A percentile compares a stretch with the other conserved stretches of the same genome.
Evolutionary conservation across 2,797 vertebrate species (phyloP).

Genomic region (Ctenochaetus hawaiiensis): DNA sequence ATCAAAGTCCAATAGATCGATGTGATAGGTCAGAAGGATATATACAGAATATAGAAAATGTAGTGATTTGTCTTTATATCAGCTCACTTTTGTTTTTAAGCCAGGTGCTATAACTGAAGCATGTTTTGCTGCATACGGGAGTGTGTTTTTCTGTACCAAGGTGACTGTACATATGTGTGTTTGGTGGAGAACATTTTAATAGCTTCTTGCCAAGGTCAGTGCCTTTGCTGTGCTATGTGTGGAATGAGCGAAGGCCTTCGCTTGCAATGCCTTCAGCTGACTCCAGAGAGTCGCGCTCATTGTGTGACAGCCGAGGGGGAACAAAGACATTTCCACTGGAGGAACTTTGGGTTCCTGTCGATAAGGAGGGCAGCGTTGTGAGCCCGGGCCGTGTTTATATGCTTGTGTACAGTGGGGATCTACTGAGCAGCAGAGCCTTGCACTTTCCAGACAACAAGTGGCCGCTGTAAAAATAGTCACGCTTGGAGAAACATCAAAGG

Average conservation of each 20-base stretch:
- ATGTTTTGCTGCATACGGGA: constrained; percentile 43
- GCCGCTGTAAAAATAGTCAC: constrained; percentile 83
- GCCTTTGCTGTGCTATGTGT: constrained; percentile 67
- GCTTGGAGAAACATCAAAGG: constrained; percentile 82
- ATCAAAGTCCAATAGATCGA: not conserved
- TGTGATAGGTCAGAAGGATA: not conserved
- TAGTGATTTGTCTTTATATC: not conserved
- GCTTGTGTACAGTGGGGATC: constrained; percentile 80
- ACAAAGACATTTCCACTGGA: constrained; percentile 89
- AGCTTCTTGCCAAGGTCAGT: constrained; percentile 76
- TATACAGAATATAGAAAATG: not conserved
- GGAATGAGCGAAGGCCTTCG: constrained; percentile 79
- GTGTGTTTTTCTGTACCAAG: constrained; percentile 54
- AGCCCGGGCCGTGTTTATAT: constrained; percentile 81
- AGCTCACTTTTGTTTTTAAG: constrained; percentile 34
- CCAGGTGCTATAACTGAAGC: constrained; percentile 19
- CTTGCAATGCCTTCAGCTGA: constrained; percentile 74
- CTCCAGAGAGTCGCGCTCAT: constrained; percentile 87
- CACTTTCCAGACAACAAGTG: constrained; percentile 84
- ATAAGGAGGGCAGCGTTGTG: constrained; percentile 84
- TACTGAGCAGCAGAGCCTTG: constrained; percentile 66
- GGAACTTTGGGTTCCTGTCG: constrained; percentile 90
- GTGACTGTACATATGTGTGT: constrained; percentile 53
- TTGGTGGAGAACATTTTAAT: constrained; percentile 69
- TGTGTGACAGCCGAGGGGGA: constrained; percentile 83